A percentile compares a stretch with the other conserved stretches of the same genome.
phyloP scores from a whole-genome alignment of 1,140 invertebrate species.

The Aricia agestis region DNA sequence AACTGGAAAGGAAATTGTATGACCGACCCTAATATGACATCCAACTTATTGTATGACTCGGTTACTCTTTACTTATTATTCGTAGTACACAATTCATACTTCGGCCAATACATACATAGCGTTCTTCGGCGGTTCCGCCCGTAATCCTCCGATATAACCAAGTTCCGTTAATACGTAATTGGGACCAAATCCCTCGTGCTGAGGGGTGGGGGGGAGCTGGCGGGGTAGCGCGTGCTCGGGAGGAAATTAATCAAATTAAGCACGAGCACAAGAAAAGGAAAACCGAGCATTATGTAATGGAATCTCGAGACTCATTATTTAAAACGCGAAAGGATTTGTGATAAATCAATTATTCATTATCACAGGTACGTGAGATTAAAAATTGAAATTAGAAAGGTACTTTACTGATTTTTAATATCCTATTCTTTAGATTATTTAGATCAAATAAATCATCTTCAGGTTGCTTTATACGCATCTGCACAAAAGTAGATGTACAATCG shows the following conservation, averaged over 20 bases:
- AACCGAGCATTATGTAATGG: conserved; percentile 17
- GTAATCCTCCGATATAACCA: conserved; percentile 45
- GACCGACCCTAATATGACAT: too few species aligned
- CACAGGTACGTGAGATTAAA: neutral
- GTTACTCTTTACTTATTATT: too few species aligned
- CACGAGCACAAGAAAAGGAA: conserved; percentile 42
- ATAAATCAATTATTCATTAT: conserved; percentile 1
- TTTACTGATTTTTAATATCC: too few species aligned
- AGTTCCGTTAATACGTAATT: conserved; percentile 68
- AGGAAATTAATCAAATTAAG: conserved; percentile 71
- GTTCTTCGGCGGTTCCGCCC: conserved; percentile 20
- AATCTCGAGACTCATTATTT: conserved; percentile 3
- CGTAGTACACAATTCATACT: too few species aligned
- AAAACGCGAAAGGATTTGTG: conserved; percentile 5
- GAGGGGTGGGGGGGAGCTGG: conserved; percentile 49
- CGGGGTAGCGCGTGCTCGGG: conserved; percentile 54
- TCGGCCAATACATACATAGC: too few species aligned
- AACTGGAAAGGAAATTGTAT: too few species aligned
- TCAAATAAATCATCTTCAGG: too few species aligned
- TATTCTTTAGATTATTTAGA: too few species aligned
- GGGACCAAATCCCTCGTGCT: conserved; percentile 61
- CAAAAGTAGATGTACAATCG: too few species aligned
- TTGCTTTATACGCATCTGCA: too few species aligned
- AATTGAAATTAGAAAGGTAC: too few species aligned
- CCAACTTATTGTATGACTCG: too few species aligned